Base-by-base conservation (phyloP, 2,797 vertebrate genomes). In the Otus scops region DNA sequence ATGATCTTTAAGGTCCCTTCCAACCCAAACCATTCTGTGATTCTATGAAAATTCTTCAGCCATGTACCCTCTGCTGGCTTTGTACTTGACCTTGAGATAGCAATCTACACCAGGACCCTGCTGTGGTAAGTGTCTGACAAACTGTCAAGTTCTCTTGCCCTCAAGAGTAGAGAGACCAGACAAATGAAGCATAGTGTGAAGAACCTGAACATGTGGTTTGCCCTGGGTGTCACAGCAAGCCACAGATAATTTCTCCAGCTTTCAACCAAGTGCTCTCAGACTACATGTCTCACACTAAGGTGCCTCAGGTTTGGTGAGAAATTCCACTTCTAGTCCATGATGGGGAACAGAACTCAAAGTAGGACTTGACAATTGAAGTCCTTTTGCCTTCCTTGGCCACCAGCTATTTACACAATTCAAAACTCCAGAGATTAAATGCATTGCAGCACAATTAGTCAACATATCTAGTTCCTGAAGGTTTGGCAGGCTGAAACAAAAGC, bases 31-130 rank as follows among this genome's bases (percentile, higher is more conserved):
- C 39, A 41, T 43, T 43, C 43, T 43, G 19, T 19, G 43, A 45
- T 45, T 45, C 43, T 20, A 45, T 45, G 43, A 56, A 60, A 83
- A 79, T 36, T 43, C 79, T 88, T 30, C 83, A 80, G 28, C 34
- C 6, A 0, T 22, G 27, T 18, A 48, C 57, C 26, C 67, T 81
- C 67, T 92, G 36, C 28, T 59, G 77, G 51, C 56, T 91, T 81
- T 77, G 30, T 60, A 27, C 60, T 80, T 85, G 60, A 63, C 67
- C 64, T 64, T 6, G 48, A 50, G 12, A 60, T 23, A 56, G 5
- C n/a, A 87, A 0, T 32, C 28, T 21, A 20, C 51, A 85, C 20
- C 41, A 60, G 21, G 28, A 38, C 4, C 21, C 39, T 0, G 0
- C 10, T 74, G 43, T 16, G 13, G 45, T 27, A 79, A 32, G 30